These are phyloP conservation scores for Cossypha heuglini DNA, from an alignment of 2,797 vertebrate species.

Conservation along the genomic window DNA sequence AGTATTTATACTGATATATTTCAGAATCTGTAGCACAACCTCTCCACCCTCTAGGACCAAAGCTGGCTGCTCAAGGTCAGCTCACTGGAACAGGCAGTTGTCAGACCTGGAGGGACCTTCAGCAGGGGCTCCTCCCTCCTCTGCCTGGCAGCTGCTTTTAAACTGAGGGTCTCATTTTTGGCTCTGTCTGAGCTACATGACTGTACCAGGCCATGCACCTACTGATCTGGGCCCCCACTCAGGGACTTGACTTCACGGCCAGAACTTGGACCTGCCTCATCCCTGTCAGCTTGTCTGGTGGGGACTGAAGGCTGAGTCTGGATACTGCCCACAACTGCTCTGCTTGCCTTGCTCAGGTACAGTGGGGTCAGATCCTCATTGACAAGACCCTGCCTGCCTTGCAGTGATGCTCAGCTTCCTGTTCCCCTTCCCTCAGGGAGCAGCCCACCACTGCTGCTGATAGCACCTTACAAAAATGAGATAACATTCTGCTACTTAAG, in stretches of 20 bases:
- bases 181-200: neutral
- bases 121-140: neutral
- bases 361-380: neutral
- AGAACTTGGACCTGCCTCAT: neutral
- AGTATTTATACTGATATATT: neutral
- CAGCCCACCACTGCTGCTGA: neutral
- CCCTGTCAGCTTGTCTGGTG: fast-evolving
- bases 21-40: neutral
- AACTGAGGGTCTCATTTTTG: neutral
- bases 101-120: neutral
- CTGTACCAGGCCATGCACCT: fast-evolving
- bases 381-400: neutral
- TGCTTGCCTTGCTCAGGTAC: neutral
- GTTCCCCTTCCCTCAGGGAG: neutral
- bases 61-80: neutral
- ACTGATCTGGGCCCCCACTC: neutral
- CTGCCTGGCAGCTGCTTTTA: neutral
- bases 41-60: neutral
- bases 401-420: neutral
- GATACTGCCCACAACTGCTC: neutral
- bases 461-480: neutral
- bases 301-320: neutral
- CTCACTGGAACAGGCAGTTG: neutral
- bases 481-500: neutral
- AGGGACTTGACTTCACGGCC: fast-evolving